phyloP scores from a whole-genome alignment of 2,113 vertebrate species.

The Scomber japonicus region DNA sequence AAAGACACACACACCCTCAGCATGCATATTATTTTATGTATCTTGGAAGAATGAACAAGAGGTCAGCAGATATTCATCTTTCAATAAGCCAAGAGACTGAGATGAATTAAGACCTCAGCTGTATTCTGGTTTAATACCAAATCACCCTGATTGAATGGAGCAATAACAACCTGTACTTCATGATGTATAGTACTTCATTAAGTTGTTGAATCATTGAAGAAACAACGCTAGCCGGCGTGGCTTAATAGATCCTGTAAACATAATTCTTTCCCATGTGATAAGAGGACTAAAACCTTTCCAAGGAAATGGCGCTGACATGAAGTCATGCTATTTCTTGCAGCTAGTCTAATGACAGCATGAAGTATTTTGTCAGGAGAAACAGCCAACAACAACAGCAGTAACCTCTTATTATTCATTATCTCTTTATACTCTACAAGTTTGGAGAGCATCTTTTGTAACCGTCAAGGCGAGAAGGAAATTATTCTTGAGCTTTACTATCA shows the following conservation, averaged over 20 bases:
- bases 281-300: constrained; percentile 74
- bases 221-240: constrained; percentile 38
- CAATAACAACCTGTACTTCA: constrained; percentile 21
- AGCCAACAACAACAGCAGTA: constrained; percentile 69
- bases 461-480: not conserved
- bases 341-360: constrained; percentile 66
- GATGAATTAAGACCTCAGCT: constrained; percentile 40
- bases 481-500: constrained; percentile 13
- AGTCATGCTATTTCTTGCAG: constrained; percentile 69
- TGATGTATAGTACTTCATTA: constrained; percentile 3
- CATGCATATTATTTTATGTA: constrained; percentile 46
- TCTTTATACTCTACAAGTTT: constrained; percentile 22
- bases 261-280: constrained; percentile 84
- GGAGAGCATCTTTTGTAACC: constrained; percentile 4
- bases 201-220: constrained; percentile 37
- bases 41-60: constrained; percentile 46
- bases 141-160: not conserved
- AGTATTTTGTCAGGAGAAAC: constrained; percentile 42
- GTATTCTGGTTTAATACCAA: constrained; percentile 33
- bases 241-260: constrained; percentile 73
- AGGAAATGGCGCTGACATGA: constrained; percentile 74
- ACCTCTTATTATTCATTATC: constrained; percentile 42
- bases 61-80: constrained; percentile 56
- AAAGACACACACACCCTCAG: constrained; percentile 11
- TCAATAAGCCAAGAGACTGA: constrained; percentile 22